A percentile compares a stretch with the other conserved stretches of the same genome.
Evolutionary conservation across 1,140 invertebrate species (phyloP).

Genomic region (Euura saliciscinereae): DNA sequence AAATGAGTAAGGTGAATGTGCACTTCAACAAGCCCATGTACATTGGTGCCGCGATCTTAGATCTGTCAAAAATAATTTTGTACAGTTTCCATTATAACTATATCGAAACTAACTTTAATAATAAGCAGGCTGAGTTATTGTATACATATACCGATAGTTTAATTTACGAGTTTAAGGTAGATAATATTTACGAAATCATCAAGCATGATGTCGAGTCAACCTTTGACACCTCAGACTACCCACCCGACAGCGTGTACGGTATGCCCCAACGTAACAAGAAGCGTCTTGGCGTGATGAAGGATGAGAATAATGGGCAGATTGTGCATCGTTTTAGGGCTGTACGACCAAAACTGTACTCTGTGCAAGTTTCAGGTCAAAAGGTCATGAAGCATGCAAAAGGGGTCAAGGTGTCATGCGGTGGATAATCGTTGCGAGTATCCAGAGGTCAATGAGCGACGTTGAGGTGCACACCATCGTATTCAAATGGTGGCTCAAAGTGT

Average conservation of each 20-base stretch:
- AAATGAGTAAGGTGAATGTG: slow-evolving; percentile 21
- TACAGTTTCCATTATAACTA: slow-evolving; percentile 42
- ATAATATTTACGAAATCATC: slow-evolving; percentile 10
- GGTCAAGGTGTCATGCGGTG: slow-evolving; percentile 8
- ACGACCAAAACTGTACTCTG: slow-evolving; percentile 19
- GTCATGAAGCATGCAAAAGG: slow-evolving; percentile 13
- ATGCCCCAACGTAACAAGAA: slow-evolving; percentile 21
- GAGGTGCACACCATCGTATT: no score
- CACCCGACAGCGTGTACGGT: slow-evolving; percentile 15
- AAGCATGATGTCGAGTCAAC: slow-evolving; percentile 11
- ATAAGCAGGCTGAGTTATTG: slow-evolving; percentile 16
- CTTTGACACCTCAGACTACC: slow-evolving; percentile 25
- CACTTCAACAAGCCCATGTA: slow-evolving; percentile 37
- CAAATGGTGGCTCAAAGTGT: no score
- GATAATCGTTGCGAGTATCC: no score
- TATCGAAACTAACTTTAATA: slow-evolving; percentile 28
- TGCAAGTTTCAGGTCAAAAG: neutral
- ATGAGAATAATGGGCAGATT: slow-evolving; percentile 21
- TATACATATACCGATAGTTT: slow-evolving; percentile 22
- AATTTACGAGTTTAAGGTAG: slow-evolving; percentile 15
- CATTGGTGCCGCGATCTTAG: slow-evolving; percentile 30
- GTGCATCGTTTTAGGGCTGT: slow-evolving; percentile 19
- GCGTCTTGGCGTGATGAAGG: slow-evolving; percentile 21
- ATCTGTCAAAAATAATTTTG: slow-evolving; percentile 33
- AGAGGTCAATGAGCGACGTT: no score